Evolutionary conservation across 1,140 invertebrate genomes (phyloP).

Genomic region (Diorhabda elongata): DNA sequence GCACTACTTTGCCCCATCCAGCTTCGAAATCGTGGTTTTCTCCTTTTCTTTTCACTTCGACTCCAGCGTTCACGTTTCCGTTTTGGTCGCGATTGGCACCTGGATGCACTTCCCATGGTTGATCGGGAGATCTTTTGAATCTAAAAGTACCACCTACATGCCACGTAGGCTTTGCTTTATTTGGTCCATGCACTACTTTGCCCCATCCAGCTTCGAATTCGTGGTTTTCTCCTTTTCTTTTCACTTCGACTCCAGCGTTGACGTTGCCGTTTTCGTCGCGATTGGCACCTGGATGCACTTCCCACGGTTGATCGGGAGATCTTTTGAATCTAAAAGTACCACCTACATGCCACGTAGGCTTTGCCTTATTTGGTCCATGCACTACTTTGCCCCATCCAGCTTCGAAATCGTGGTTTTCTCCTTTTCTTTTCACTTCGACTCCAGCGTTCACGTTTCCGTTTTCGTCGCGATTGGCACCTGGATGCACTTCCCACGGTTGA

Average conservation of each 20-base stretch:
- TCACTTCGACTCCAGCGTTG: constrained; percentile 16
- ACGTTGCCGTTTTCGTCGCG: constrained; percentile 27
- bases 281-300: constrained; percentile 21
- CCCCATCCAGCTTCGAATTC: constrained; percentile 27
- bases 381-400: constrained; percentile 26
- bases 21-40: constrained; percentile 26
- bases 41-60: constrained; percentile 22
- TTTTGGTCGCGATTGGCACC: constrained; percentile 19
- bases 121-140: constrained; percentile 15
- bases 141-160: constrained; percentile 26
- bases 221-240: constrained; percentile 26
- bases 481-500: constrained; percentile 23
- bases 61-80: constrained; percentile 21
- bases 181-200: constrained; percentile 22
- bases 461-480: constrained; percentile 20
- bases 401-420: constrained; percentile 25
- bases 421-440: constrained; percentile 19
- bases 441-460: constrained; percentile 22
- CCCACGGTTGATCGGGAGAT: constrained; percentile 11
- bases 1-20: constrained; percentile 20
- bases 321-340: constrained; percentile 19
- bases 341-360: constrained; percentile 29
- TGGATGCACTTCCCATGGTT: constrained; percentile 23
- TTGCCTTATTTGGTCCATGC: constrained; percentile 23
- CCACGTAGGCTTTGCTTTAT: constrained; percentile 28